Base-by-base conservation (phyloP, 2,113 vertebrate species). In the Phalacrocorax pelagicus region DNA sequence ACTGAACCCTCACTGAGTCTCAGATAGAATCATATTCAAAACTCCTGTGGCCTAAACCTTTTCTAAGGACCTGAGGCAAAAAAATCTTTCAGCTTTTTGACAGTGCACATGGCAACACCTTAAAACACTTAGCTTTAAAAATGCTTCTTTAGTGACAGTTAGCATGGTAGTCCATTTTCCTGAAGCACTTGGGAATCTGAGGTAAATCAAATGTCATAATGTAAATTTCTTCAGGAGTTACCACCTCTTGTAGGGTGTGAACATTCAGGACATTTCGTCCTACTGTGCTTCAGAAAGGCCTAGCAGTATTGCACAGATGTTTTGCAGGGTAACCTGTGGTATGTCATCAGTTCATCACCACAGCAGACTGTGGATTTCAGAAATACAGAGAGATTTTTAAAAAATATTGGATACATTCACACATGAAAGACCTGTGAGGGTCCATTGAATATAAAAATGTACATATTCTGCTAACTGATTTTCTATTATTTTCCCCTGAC, bases 401-500 rank as follows among this genome's bases (percentile, higher is more conserved):
- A 81, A 58, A 18, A 9, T 6, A 11, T 10, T 27, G 5, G 1
- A 36, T n/a, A 32, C 27, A 73, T 22, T 72, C 30, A 72, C 15
- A 46, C 21, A 52, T 3, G 1, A 42, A 70, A 70, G 19, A 32
- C 11, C 0, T 58, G 4, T 58, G 15, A 38, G 9, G 2, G 20
- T 4, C 4, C 19, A 22, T 34, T 59, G 7, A 9, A 20, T 54
- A 44, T 27, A 83, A 21, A 66, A 63, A 59, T 38, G 1, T 42
- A 46, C 2, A 6, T 3, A 5, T n/a, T 61, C 29, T 59, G 34
- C 4, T n/a, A 30, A 52, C 6, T 19, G 0, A 20, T 81, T 87
- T 69, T 75, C 9, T 26, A 2, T 44, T 6, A 19, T 40, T 69
- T 72, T 59, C 4, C 5, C 15, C 24, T 51, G 15, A 12, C 5